Conservation (phyloP, 2,113 vertebrate species). For the Cervus canadensis region DNA sequence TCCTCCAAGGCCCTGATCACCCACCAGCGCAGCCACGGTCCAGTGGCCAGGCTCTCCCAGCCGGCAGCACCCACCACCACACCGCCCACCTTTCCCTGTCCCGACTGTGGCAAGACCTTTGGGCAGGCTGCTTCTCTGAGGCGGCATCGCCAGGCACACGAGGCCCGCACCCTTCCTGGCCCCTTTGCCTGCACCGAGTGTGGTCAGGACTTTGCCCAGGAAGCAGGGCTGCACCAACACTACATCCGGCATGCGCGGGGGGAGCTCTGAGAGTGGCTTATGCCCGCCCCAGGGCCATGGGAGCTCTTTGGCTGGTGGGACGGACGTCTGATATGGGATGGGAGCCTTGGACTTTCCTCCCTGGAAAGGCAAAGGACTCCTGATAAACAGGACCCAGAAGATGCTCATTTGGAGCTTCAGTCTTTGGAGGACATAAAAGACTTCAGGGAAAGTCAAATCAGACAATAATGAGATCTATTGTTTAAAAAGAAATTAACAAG, state of each 20-base stretch:
- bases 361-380: not conserved
- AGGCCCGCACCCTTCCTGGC: conserved; percentile 52
- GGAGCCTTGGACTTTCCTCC: not conserved
- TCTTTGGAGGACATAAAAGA: not conserved
- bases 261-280: conserved; percentile 46
- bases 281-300: not conserved
- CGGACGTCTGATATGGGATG: not conserved
- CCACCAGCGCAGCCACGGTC: conserved; percentile 85
- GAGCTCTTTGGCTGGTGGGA: not conserved
- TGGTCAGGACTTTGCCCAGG: conserved; percentile 58
- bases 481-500: not conserved
- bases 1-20: conserved; percentile 86
- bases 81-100: conserved; percentile 83
- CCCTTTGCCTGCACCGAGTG: conserved; percentile 63
- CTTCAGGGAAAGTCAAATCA: not conserved
- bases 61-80: conserved; percentile 61
- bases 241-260: conserved; percentile 69
- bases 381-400: not conserved
- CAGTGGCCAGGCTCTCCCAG: conserved; percentile 78
- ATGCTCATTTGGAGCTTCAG: not conserved
- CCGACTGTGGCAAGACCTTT: conserved; percentile 87
- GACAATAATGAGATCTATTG: not conserved
- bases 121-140: conserved; percentile 81
- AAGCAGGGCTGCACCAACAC: conserved; percentile 67
- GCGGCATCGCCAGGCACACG: conserved; percentile 83